These are phyloP conservation scores for Leptodactylus fuscus DNA, from an alignment of 2,113 vertebrate species.

Conservation along the genomic window DNA sequence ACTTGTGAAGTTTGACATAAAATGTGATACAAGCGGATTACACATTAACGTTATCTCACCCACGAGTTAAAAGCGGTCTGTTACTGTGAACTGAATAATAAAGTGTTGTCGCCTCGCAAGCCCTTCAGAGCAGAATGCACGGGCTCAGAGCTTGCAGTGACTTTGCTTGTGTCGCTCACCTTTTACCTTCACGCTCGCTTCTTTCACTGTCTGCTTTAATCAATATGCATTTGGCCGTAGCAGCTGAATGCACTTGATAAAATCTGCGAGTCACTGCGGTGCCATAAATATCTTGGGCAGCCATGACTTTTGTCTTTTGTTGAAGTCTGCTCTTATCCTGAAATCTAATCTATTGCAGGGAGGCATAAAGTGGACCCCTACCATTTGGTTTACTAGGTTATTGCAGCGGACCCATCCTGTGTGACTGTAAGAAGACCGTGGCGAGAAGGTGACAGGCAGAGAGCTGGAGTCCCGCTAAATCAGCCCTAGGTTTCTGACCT, in stretches of 20 bases:
- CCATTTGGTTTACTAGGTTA: too few species aligned
- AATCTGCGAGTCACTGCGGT: conserved; percentile 51
- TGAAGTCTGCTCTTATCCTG: neutral
- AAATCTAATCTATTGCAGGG: neutral
- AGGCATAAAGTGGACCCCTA: too few species aligned
- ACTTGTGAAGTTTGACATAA: neutral
- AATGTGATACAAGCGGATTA: neutral
- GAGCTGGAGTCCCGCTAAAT: too few species aligned
- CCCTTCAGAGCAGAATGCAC: neutral
- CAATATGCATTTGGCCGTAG: conserved; percentile 40
- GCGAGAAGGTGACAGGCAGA: too few species aligned
- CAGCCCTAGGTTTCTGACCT: too few species aligned
- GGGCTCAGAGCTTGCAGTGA: neutral
- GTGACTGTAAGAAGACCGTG: too few species aligned
- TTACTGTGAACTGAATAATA: neutral
- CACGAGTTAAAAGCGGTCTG: neutral
- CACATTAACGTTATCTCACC: neutral
- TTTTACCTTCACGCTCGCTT: neutral
- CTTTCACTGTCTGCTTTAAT: neutral
- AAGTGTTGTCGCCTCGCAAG: neutral
- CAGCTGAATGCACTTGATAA: conserved; percentile 45
- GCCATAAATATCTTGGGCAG: conserved; percentile 40
- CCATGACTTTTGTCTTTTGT: conserved; percentile 3
- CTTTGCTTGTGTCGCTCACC: neutral
- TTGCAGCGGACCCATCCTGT: too few species aligned